Conservation (phyloP, 2,113 vertebrate genomes). For the Thamnophis sirtalis region DNA sequence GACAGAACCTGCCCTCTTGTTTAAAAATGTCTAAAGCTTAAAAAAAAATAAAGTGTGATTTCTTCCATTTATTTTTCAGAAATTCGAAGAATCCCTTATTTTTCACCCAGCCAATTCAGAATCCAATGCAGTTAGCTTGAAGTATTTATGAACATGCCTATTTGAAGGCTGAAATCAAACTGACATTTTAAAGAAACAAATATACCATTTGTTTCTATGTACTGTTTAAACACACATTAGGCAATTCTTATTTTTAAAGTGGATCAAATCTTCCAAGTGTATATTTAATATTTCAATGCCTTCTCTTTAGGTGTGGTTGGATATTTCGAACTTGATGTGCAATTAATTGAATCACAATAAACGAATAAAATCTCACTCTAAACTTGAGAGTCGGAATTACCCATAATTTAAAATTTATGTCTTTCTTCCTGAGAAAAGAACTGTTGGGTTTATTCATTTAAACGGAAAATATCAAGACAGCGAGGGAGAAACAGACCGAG, state of each 20-base stretch:
- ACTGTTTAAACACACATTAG: conserved; percentile 45
- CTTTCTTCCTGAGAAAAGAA: conserved; percentile 37
- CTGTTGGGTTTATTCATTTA: conserved; percentile 15
- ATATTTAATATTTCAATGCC: conserved; percentile 58
- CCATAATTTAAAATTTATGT: conserved; percentile 48
- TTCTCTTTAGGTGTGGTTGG: conserved; percentile 55
- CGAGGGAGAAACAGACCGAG: background rate
- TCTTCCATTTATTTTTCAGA: background rate
- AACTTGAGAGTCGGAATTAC: background rate
- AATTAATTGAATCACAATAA: conserved; percentile 59
- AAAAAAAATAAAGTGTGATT: background rate
- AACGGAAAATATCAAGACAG: background rate
- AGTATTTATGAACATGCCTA: background rate
- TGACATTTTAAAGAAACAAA: conserved; percentile 30
- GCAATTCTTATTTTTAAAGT: conserved; percentile 52
- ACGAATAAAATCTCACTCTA: conserved; percentile 43
- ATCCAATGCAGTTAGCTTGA: background rate
- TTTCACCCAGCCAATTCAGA: conserved; percentile 46
- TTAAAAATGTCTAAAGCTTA: background rate
- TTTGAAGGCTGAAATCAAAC: background rate
- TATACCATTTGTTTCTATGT: background rate
- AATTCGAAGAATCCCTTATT: conserved; percentile 1
- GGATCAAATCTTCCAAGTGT: conserved; percentile 54
- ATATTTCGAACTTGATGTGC: conserved; percentile 51
- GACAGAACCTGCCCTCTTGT: background rate